Conservation (phyloP, 30 jellyfish, hydroid and myxozoan genomes). For the Aurelia aurita complex sp. Pacific region DNA sequence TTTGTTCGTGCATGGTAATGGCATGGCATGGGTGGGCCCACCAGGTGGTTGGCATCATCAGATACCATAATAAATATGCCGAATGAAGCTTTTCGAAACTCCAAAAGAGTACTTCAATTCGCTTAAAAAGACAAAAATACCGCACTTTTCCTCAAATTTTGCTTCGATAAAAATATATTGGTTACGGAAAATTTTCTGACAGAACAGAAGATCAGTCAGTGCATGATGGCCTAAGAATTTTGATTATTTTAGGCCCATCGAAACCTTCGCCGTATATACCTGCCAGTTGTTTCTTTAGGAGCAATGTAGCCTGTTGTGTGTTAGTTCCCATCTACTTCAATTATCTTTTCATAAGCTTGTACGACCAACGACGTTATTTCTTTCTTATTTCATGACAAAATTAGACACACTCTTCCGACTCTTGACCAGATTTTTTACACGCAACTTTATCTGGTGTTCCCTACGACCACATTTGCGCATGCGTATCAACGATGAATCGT, state of each 20-base stretch:
- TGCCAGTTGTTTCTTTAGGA: conserved; percentile 57
- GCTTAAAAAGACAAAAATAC: too few species aligned
- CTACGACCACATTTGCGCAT: conserved; percentile 3
- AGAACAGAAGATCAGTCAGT: too few species aligned
- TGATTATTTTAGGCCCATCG: background rate
- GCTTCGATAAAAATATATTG: too few species aligned
- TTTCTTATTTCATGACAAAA: conserved; percentile 36
- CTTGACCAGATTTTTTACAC: conserved; percentile 3
- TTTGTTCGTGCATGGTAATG: too few species aligned
- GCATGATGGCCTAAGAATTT: background rate
- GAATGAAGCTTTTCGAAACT: too few species aligned
- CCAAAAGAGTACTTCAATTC: too few species aligned
- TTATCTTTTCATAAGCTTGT: conserved; percentile 6
- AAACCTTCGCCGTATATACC: conserved; percentile 19
- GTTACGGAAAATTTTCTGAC: too few species aligned
- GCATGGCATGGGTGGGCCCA: too few species aligned
- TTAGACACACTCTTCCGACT: background rate
- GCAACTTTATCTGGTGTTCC: conserved; percentile 12
- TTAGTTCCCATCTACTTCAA: conserved; percentile 66
- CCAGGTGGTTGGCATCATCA: too few species aligned
- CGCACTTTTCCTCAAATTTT: too few species aligned
- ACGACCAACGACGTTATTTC: background rate
- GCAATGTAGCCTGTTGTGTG: conserved; percentile 54
- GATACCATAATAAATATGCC: too few species aligned
- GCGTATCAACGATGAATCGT: conserved; percentile 8